phyloP scores from a whole-genome alignment of 2,113 vertebrate species.

The Origma solitaria region DNA sequence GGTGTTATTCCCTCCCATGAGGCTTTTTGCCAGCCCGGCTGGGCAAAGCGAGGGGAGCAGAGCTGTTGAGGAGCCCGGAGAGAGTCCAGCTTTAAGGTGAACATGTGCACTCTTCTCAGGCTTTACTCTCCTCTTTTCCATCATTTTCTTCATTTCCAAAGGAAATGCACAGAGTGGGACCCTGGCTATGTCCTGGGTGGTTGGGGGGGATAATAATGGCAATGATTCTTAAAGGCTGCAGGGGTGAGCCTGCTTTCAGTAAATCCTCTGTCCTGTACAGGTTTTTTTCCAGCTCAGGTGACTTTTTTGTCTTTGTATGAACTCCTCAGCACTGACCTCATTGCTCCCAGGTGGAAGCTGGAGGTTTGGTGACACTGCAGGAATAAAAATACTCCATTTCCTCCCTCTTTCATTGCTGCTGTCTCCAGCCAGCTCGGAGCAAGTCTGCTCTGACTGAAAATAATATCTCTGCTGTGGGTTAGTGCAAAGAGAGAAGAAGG shows the following conservation, averaged over 20 bases:
- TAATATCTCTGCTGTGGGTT: neutral
- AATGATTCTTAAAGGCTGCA: neutral
- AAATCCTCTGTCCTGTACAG: neutral
- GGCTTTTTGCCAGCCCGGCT: neutral
- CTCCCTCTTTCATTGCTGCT: neutral
- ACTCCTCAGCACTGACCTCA: accelerated
- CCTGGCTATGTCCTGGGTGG: neutral
- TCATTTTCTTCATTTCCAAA: neutral
- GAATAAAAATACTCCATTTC: neutral
- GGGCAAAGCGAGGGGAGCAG: neutral
- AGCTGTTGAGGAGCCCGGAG: neutral
- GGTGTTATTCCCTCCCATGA: accelerated
- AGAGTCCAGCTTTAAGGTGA: neutral
- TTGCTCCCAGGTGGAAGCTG: neutral
- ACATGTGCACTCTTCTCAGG: neutral
- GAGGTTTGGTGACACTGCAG: neutral
- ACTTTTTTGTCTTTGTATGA: neutral
- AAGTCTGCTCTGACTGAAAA: neutral
- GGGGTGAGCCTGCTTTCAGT: neutral
- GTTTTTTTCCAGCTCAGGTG: neutral
- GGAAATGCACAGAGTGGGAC: neutral
- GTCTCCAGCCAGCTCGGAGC: neutral
- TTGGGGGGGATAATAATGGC: accelerated
- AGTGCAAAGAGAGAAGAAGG: neutral
- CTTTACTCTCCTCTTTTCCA: neutral